Evolutionary conservation across 2,888 invertebrate species (phyloP), one percentile per base, ranked within the genome.

Genomic region (Harpalus rubripes): DNA sequence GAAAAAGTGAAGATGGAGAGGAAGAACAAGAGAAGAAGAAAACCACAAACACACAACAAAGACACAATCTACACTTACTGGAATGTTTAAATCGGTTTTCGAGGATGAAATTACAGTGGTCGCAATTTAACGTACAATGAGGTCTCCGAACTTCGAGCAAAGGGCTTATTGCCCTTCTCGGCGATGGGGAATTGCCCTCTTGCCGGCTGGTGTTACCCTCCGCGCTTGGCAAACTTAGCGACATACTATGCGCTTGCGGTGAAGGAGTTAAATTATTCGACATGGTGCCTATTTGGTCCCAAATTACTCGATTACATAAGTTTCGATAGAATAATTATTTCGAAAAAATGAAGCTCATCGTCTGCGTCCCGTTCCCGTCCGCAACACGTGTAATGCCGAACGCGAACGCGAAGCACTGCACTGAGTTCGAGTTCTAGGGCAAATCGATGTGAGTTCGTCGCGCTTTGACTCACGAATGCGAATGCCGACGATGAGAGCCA

Each of bases 71-170:
- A 32, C 56, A 79, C 81, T 91, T 91, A 94, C 93, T 89, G 89
- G 91, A 91, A 89, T 92, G 93, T 91, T 93, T 94, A 91, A 95
- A 95, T 88, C 94, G 93, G 88, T 95, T 95, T 89, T 95, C 95
- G 72, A 95, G 92, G 85, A 94, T 93, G 80, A 94, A 92, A 84
- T 93, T 95, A 91, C 95, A 95, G 88, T 94, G 93, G 89, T 95
- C 94, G 89, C 95, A 95, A 88, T 95, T 95, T 81, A 95, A 92
- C 1, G 95, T 95, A 91, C 95, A 95, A 89, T 95, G 94, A 18
- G 95, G 95, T 78, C 95, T 91, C 56, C 95, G 92, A 88, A 95
- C 94, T 91, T 95, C 95, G 85, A 95, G 92, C 86, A 95, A 91
- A 0, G 95, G 95, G 87, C 95, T 95, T 86, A 95, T 93, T 7